phyloP scores from a whole-genome alignment of 2,113 vertebrate genomes.

The Tylochromis polylepis region DNA sequence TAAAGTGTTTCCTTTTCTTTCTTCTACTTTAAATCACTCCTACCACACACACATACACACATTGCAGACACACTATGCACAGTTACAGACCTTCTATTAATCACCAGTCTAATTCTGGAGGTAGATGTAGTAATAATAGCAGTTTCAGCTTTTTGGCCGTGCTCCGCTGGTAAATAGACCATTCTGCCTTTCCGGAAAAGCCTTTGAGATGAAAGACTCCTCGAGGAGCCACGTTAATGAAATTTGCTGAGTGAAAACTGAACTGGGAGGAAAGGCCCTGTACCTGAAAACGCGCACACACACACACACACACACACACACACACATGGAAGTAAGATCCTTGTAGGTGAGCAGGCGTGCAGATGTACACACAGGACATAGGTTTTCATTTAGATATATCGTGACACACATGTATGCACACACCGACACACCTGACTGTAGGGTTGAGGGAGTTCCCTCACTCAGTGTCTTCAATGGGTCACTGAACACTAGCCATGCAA shows the following conservation, averaged over 20 bases:
- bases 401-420: not conserved
- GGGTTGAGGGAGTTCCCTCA: slow-evolving; percentile 9
- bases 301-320: slow-evolving; percentile 1
- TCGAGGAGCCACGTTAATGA: slow-evolving; percentile 71
- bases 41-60: not conserved
- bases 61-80: not conserved
- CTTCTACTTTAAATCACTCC: slow-evolving; percentile 28
- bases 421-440: slow-evolving; percentile 12
- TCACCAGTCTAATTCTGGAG: slow-evolving; percentile 53
- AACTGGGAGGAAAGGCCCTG: slow-evolving; percentile 40
- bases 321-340: not conserved
- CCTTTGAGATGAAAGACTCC: slow-evolving; percentile 71
- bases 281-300: slow-evolving; percentile 43
- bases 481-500: slow-evolving; percentile 62
- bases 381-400: slow-evolving; percentile 12
- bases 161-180: slow-evolving; percentile 49
- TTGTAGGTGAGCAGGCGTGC: not conserved
- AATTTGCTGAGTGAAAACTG: slow-evolving; percentile 77
- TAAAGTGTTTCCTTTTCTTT: slow-evolving; percentile 54
- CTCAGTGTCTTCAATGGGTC: slow-evolving; percentile 46
- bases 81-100: slow-evolving; percentile 53
- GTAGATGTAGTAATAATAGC: slow-evolving; percentile 57
- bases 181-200: slow-evolving; percentile 55
- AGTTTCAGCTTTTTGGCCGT: slow-evolving; percentile 27
- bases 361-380: not conserved